Evolutionary conservation across 53 echinoderm and acorn worm genomes (phyloP).

Genomic region (Patiria pectinifera): DNA sequence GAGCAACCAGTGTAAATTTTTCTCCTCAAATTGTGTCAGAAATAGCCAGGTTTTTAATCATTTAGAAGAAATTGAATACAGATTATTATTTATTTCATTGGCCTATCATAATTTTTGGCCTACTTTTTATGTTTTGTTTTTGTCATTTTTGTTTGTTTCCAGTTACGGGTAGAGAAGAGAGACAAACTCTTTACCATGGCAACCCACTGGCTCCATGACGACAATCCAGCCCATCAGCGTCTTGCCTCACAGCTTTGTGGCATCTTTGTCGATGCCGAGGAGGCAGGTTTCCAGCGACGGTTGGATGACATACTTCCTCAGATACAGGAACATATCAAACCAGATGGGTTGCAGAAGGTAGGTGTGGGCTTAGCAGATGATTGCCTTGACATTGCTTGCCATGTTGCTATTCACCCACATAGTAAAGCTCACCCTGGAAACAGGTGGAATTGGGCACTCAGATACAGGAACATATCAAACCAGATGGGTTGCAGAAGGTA

Average conservation of each 20-base stretch:
- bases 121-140: neutral
- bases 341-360: slow-evolving; percentile 71
- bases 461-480: too few relatives aligned
- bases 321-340: slow-evolving; percentile 72
- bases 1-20: too few relatives aligned
- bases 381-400: neutral
- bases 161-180: slow-evolving; percentile 75
- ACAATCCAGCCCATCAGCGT: slow-evolving; percentile 77
- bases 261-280: slow-evolving; percentile 86
- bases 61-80: too few relatives aligned
- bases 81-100: too few relatives aligned
- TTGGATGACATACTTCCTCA: slow-evolving; percentile 64
- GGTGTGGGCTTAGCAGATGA: neutral
- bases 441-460: too few relatives aligned
- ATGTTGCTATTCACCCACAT: neutral
- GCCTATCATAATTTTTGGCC: too few relatives aligned
- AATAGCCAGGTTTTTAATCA: too few relatives aligned
- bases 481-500: too few relatives aligned
- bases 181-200: slow-evolving; percentile 81
- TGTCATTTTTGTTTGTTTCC: neutral
- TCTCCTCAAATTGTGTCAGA: too few relatives aligned
- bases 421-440: too few relatives aligned
- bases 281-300: slow-evolving; percentile 62
- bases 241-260: slow-evolving; percentile 88
- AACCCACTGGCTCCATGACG: slow-evolving; percentile 85